Evolutionary conservation across 2,888 invertebrate genomes (phyloP).

Genomic region (Orthonevra nobilis): DNA sequence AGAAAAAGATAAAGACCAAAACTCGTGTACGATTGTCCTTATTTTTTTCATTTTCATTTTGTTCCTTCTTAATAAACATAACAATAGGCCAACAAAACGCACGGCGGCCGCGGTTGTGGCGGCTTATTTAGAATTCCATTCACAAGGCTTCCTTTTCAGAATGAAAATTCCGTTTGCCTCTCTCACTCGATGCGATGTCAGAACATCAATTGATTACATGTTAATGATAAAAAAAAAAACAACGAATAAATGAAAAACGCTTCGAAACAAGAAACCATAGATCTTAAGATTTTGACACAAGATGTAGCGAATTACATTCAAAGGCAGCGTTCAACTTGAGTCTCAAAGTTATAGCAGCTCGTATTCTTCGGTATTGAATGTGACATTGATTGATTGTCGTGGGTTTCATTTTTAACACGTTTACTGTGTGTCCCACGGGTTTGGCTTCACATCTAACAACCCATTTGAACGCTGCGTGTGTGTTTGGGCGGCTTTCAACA

Average conservation of each 20-base stretch:
- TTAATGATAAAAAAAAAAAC: conserved; percentile 60
- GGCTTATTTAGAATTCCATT: conserved; percentile 67
- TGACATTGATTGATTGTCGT: conserved; percentile 68
- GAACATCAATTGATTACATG: conserved; percentile 70
- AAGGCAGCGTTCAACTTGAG: conserved; percentile 32
- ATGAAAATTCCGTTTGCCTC: conserved; percentile 59
- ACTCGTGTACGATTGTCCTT: conserved; percentile 33
- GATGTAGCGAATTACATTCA: conserved; percentile 57
- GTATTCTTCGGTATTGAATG: conserved; percentile 25
- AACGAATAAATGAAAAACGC: background rate
- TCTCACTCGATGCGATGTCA: conserved; percentile 62
- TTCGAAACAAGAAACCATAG: conserved; percentile 38
- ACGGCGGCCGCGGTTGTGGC: conserved; percentile 10
- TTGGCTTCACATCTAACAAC: too few species aligned
- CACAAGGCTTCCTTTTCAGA: conserved; percentile 68
- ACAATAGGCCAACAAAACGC: conserved; percentile 34
- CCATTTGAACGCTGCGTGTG: too few species aligned
- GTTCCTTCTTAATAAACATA: background rate
- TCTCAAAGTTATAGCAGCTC: conserved; percentile 1
- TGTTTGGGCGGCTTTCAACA: conserved; percentile 13
- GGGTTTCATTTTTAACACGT: conserved; percentile 63
- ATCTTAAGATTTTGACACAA: conserved; percentile 63
- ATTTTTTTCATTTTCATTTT: background rate
- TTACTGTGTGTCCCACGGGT: conserved; percentile 47
- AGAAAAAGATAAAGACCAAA: conserved; percentile 17